A percentile compares a stretch with the other conserved stretches of the same genome.
Evolutionary conservation across 92 coral and sea anemone species (phyloP).

Genomic region (Paramuricea clavata): DNA sequence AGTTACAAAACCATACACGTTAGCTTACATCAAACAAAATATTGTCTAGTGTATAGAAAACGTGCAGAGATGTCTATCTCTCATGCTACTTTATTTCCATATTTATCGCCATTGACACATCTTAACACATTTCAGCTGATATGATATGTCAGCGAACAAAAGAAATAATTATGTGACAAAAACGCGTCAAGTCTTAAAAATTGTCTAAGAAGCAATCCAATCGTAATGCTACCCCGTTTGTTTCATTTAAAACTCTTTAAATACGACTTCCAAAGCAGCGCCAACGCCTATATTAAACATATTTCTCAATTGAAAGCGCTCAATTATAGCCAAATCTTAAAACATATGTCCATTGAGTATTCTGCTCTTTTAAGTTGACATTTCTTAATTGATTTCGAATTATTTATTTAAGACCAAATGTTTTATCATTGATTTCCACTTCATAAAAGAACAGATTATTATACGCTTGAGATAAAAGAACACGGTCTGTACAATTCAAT

Average conservation of each 20-base stretch:
- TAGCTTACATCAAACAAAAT: too few species aligned
- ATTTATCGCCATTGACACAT: too few species aligned
- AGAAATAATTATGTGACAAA: too few species aligned
- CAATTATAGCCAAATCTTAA: neutral
- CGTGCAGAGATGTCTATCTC: too few species aligned
- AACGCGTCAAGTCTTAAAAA: too few species aligned
- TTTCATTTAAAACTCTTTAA: neutral
- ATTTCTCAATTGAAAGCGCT: neutral
- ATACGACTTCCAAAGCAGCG: neutral
- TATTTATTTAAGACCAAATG: slow-evolving; percentile 29
- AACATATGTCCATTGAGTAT: slow-evolving; percentile 14
- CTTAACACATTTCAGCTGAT: too few species aligned
- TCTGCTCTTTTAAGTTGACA: slow-evolving; percentile 1
- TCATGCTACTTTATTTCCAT: too few species aligned
- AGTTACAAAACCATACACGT: too few species aligned
- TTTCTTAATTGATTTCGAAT: slow-evolving; percentile 28
- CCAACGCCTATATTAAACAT: neutral
- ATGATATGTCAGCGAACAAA: too few species aligned
- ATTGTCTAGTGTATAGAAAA: too few species aligned
- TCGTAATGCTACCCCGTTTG: neutral
- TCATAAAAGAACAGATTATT: slow-evolving; percentile 14
- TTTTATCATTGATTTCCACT: slow-evolving; percentile 21
- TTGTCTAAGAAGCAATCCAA: neutral
- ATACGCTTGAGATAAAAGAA: slow-evolving; percentile 10
- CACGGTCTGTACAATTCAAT: neutral